phyloP scores from a whole-genome alignment of 2,113 vertebrate genomes.

The Epinephelus cyanopodus region DNA sequence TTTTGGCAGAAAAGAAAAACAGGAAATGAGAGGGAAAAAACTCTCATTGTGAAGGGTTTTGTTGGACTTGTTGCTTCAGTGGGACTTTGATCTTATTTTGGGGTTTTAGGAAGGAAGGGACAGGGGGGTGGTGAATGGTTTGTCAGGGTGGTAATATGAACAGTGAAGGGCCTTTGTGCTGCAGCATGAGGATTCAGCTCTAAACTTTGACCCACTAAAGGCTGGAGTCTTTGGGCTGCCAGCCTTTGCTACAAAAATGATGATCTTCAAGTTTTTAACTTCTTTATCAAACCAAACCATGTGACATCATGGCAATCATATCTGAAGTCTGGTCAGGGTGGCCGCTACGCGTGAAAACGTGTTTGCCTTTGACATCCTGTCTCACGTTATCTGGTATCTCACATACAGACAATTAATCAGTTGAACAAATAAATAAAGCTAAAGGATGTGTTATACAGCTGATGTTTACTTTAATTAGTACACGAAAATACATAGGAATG shows the following conservation, averaged over 20 bases:
- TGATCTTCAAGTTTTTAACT: background rate
- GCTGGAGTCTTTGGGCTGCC: background rate
- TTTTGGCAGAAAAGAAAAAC: conserved; percentile 61
- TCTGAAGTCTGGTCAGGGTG: background rate
- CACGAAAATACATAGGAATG: background rate
- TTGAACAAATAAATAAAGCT: background rate
- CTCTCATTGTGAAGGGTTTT: conserved; percentile 44
- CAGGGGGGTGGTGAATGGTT: conserved; percentile 30
- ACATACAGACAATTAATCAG: background rate
- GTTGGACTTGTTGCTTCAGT: conserved; percentile 45
- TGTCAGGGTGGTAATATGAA: conserved; percentile 39
- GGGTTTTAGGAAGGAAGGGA: conserved; percentile 65
- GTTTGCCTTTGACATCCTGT: background rate
- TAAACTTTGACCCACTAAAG: conserved; percentile 57
- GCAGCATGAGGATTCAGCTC: background rate
- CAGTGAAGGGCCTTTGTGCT: conserved; percentile 48
- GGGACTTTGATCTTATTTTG: conserved; percentile 69
- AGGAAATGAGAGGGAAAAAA: conserved; percentile 57
- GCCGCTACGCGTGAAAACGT: background rate
- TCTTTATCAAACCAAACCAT: background rate
- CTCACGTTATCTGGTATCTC: background rate
- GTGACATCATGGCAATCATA: background rate
- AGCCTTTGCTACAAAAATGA: background rate
- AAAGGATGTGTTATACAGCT: background rate
- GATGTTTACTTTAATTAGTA: background rate